Conservation (phyloP, 2,797 vertebrate genomes). For the Sandelia bainsii region DNA sequence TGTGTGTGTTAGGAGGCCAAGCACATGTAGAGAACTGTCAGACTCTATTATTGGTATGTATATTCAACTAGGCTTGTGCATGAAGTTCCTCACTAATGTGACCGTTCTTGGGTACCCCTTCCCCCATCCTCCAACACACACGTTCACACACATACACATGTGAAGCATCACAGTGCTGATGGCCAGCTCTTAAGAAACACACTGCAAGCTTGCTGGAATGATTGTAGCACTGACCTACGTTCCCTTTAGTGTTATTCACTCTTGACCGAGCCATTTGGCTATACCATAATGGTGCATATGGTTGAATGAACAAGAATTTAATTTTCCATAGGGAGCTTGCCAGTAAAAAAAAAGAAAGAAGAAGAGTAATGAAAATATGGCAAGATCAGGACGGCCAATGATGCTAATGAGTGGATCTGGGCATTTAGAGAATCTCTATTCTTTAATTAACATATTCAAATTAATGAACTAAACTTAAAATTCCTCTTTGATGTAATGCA, state of each 20-base stretch:
- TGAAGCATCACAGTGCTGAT: conserved; percentile 1
- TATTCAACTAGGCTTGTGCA: conserved; percentile 35
- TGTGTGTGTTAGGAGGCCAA: conserved; percentile 10
- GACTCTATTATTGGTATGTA: conserved; percentile 46
- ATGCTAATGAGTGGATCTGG: not conserved
- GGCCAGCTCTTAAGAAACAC: conserved; percentile 22
- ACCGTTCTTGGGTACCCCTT: not conserved
- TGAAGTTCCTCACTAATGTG: conserved; percentile 28
- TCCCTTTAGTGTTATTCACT: conserved; percentile 36
- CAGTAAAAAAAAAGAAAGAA: conserved; percentile 12
- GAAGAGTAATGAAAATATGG: conserved; percentile 15
- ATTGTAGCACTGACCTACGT: conserved; percentile 27
- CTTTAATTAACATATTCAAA: not conserved
- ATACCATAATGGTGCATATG: conserved; percentile 32
- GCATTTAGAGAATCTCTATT: not conserved
- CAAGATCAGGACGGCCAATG: not conserved
- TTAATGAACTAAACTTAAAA: too few species aligned
- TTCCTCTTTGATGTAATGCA: not conserved
- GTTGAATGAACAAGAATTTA: conserved; percentile 32
- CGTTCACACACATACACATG: conserved; percentile 9
- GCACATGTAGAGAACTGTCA: conserved; percentile 54
- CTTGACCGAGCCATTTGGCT: conserved; percentile 45
- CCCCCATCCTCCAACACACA: not conserved
- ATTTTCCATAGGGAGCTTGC: not conserved
- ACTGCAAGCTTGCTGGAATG: conserved; percentile 32